Percentiles rank a stretch among this genome's conserved stretches.
phyloP scores from a whole-genome alignment of 2,888 invertebrate genomes.

The Tineola bisselliella region DNA sequence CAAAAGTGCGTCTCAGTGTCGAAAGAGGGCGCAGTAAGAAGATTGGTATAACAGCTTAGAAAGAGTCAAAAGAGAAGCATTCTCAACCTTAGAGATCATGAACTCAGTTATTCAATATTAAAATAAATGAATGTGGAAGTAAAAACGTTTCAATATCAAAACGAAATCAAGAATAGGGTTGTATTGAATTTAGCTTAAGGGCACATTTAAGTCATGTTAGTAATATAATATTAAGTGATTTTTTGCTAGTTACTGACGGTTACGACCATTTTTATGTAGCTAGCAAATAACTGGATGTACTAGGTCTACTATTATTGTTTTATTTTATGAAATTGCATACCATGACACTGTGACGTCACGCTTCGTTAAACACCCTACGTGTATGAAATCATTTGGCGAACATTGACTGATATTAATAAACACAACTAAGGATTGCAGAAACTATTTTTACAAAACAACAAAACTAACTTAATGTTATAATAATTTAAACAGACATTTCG shows the following conservation, averaged over 20 bases:
- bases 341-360: constrained; percentile 33
- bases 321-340: background rate
- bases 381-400: constrained; percentile 8
- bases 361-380: constrained; percentile 42
- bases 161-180: background rate
- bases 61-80: too few species aligned
- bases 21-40: too few species aligned
- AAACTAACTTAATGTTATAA: too few species aligned
- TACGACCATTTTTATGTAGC: background rate
- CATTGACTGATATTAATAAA: background rate
- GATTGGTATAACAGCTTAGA: too few species aligned
- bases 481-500: too few species aligned
- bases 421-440: too few species aligned
- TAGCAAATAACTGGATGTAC: background rate
- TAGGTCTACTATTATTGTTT: background rate
- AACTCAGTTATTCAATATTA: too few species aligned
- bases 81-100: too few species aligned
- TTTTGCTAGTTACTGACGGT: background rate
- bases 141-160: background rate
- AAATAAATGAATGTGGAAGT: too few species aligned
- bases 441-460: too few species aligned
- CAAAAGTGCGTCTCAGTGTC: too few species aligned
- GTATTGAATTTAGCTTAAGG: background rate
- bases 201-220: background rate
- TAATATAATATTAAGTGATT: constrained; percentile 6